phyloP scores from a whole-genome alignment of 2,888 invertebrate species.

The Mamestra brassicae region DNA sequence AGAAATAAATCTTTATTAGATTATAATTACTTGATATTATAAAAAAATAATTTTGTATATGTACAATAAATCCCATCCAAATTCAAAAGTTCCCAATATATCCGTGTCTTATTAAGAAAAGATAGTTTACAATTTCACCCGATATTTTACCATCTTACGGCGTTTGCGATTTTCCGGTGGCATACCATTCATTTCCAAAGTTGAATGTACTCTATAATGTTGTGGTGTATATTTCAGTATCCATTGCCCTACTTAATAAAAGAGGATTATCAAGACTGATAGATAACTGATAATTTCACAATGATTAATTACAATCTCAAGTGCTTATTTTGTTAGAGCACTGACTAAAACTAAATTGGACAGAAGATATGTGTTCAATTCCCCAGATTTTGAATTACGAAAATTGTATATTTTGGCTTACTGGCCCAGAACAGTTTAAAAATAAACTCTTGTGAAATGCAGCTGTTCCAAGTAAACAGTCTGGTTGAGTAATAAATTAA shows the following conservation, averaged over 20 bases:
- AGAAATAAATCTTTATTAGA: no score
- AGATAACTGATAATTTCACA: conserved; percentile 24
- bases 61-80: no score
- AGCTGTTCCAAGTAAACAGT: conserved; percentile 9
- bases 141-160: no score
- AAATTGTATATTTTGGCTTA: not conserved
- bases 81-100: no score
- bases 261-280: conserved; percentile 27
- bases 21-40: no score
- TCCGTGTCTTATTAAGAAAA: no score
- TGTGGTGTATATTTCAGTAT: not conserved
- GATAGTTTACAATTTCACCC: no score
- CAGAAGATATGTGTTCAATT: not conserved
- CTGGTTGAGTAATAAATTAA: conserved; percentile 6
- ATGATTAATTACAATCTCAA: conserved; percentile 24
- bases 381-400: not conserved
- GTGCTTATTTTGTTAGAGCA: conserved; percentile 4
- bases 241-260: conserved; percentile 29
- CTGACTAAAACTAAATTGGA: not conserved
- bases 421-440: conserved; percentile 14
- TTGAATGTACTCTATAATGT: not conserved
- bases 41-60: no score
- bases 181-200: conserved; percentile 13
- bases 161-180: no score
- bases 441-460: conserved; percentile 24